A percentile compares a stretch with the other conserved stretches of the same genome.
Evolutionary conservation across 1,140 invertebrate species (phyloP).

Genomic region (Geopemphigus sp.): DNA sequence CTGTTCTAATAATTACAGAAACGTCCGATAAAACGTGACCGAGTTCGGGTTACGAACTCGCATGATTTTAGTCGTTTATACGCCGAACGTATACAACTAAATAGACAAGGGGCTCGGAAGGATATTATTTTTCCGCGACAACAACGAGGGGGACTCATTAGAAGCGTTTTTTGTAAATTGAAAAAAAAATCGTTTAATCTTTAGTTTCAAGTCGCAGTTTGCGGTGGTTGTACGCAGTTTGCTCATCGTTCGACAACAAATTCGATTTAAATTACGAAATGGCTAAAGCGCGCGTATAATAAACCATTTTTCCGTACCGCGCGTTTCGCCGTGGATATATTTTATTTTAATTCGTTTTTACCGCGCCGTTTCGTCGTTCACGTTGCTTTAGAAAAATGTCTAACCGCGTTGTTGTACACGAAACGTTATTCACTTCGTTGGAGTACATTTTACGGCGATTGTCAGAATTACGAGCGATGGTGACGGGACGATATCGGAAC

Average conservation of each 20-base stretch:
- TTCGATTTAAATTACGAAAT: constrained; percentile 16
- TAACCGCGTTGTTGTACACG: neutral
- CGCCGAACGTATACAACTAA: neutral
- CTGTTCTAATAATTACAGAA: no score
- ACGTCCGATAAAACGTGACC: no score
- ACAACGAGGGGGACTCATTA: neutral
- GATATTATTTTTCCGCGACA: neutral
- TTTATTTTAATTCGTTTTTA: neutral
- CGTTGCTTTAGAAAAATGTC: neutral
- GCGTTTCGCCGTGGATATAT: neutral
- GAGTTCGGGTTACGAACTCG: neutral
- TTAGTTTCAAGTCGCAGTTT: neutral
- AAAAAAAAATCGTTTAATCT: neutral
- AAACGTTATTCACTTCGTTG: no score
- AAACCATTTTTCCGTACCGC: neutral
- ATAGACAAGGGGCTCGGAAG: neutral
- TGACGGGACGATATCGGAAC: no score
- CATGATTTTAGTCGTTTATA: neutral
- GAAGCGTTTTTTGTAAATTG: no score
- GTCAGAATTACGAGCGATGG: no score
- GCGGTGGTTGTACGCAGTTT: neutral
- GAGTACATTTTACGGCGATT: no score
- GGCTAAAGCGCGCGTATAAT: no score
- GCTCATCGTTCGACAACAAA: neutral
- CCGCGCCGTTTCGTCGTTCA: neutral